Conservation (phyloP, 2,113 vertebrate genomes). For the Leiothrix lutea region DNA sequence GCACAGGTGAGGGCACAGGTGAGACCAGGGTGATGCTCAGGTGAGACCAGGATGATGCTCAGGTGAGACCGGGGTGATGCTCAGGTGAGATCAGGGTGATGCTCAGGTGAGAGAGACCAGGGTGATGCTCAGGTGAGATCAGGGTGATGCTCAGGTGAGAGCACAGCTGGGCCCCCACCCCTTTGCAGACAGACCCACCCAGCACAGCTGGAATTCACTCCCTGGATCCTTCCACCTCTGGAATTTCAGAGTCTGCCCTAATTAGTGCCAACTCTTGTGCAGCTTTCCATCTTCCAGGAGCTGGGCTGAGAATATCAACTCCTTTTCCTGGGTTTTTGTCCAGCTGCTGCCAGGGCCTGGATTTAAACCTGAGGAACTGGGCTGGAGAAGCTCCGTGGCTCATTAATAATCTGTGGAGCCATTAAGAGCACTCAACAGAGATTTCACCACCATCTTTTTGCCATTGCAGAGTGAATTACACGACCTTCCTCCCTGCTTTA, state of each 20-base stretch:
- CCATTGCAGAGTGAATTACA: not conserved
- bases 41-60: too few relatives aligned
- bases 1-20: too few relatives aligned
- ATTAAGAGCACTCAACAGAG: constrained; percentile 8
- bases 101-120: too few relatives aligned
- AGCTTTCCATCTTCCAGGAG: not conserved
- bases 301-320: not conserved
- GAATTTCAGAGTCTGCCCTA: rapidly evolving
- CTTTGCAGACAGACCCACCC: not conserved
- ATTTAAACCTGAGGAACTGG: not conserved
- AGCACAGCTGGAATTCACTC: not conserved
- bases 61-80: too few relatives aligned
- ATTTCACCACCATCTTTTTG: not conserved
- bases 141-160: not conserved
- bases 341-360: constrained; percentile 32
- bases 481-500: not conserved
- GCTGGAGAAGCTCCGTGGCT: not conserved
- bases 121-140: too few relatives aligned
- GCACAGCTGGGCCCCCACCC: rapidly evolving
- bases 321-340: not conserved
- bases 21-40: too few relatives aligned
- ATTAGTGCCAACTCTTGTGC: not conserved
- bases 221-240: not conserved
- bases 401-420: not conserved
- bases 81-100: too few relatives aligned